Evolutionary conservation across 2,888 invertebrate species (phyloP), one percentile per base, ranked within the genome.

Genomic region (Hololepta plana): DNA sequence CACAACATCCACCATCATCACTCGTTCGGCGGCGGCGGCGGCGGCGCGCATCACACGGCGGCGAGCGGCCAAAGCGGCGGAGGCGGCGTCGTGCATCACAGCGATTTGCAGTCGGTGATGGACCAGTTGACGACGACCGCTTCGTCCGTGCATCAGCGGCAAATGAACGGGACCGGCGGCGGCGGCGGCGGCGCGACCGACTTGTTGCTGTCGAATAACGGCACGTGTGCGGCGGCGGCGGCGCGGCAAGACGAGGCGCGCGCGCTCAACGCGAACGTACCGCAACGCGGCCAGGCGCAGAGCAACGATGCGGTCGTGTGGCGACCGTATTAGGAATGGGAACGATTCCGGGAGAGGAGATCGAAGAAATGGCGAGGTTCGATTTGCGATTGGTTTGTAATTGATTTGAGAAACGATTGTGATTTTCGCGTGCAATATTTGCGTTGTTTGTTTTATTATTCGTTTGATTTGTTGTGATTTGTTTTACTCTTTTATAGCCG

Each of bases 321-420:
- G 77, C 60, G 77, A 53, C 77, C 77, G 38, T 77, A 77, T 60
- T 77, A 34, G n/a, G n/a, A n/a, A 32, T n/a, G n/a, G n/a, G n/a
- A n/a, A n/a, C n/a, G n/a, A n/a, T n/a, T n/a, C n/a, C n/a, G n/a
- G n/a, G 62, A 59, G 31, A 33, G 16, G 26, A 32, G 24, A 29
- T 35, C 7, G 33, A 35, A 28, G 29, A 16, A 20, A 29, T 34
- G 30, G 34, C n/a, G n/a, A n/a, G 34, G 4, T 32, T 34, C n/a
- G n/a, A n/a, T n/a, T n/a, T 31, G 28, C 30, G 10, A 15, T 20
- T 24, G 7, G 10, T 19, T 6, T n/a, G n/a, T n/a, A n/a, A n/a
- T n/a, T n/a, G n/a, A n/a, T n/a, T n/a, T n/a, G n/a, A n/a, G n/a
- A n/a, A n/a, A n/a, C n/a, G n/a, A n/a, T n/a, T n/a, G n/a, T n/a